Percentiles rank a stretch among this genome's conserved stretches.
These are phyloP conservation scores for Eilema griseolum DNA, from an alignment of 2,888 invertebrate species.

Conservation along the genomic window DNA sequence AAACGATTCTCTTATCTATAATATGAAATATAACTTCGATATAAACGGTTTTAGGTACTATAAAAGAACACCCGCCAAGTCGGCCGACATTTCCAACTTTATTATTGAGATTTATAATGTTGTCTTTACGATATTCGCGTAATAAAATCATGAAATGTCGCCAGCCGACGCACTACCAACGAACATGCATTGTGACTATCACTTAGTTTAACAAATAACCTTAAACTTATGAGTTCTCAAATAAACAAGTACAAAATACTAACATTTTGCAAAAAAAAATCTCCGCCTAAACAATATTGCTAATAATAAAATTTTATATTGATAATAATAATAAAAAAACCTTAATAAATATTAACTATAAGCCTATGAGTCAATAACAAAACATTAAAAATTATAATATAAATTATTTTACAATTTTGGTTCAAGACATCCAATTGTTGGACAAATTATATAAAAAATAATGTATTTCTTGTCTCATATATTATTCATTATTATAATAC, in stretches of 20 bases:
- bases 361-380: conserved; percentile 67
- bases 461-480: conserved; percentile 28
- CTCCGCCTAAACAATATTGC: conserved; percentile 25
- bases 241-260: conserved; percentile 54
- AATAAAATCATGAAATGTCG: neutral
- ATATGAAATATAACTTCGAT: conserved; percentile 8
- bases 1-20: neutral
- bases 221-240: conserved; percentile 64
- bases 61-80: conserved; percentile 23
- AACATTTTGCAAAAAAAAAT: conserved; percentile 52
- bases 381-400: conserved; percentile 35
- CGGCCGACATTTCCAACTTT: neutral
- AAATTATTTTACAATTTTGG: conserved; percentile 67
- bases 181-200: conserved; percentile 32
- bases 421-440: conserved; percentile 80
- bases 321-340: conserved; percentile 45
- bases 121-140: neutral
- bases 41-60: conserved; percentile 8
- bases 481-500: conserved; percentile 48
- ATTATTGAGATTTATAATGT: neutral
- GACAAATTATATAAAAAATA: conserved; percentile 60
- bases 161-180: conserved; percentile 3
- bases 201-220: conserved; percentile 43
- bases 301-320: conserved; percentile 20
- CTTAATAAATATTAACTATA: conserved; percentile 57